Base-by-base conservation (phyloP, 2,888 invertebrate genomes). In the Thecocarcelia acutangulata region DNA sequence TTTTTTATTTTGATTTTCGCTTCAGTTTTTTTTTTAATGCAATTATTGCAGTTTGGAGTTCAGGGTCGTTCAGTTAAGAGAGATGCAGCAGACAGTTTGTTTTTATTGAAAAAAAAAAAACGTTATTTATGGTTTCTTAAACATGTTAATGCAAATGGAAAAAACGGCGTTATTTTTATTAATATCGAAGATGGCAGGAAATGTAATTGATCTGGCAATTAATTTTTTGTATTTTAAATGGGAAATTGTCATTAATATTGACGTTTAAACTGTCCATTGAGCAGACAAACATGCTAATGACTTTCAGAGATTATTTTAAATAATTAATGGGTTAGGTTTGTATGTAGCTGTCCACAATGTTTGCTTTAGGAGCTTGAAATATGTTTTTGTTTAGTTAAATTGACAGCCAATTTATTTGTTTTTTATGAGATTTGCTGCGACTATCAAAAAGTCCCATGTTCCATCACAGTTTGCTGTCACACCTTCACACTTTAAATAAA, bases 1-100 rank as follows among this genome's bases (percentile, higher is more conserved):
- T 28, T 28, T 58, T 46, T 52, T 54, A 28, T 28, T 28, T 24
- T 37, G 11, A 19, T 54, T 56, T 54, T 54, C 15, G 50, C 37
- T 63, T 73, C 21, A 64, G 6, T 46, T 28, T 5, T 50, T 28
- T 19, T 21, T 63, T 44, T 44, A 8, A 42, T 19, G 28, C 0
- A 17, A 6, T 50, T 52, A 50, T 9, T 40, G 59, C 15, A 58
- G 48, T 28, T 64, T 40, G 54, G 58, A 46, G 80, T 80, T 80
- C 80, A 80, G 75, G 80, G 80, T 28, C 80, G 80, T 75, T 75
- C 70, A 80, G 61, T 37, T 44, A 44, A n/a, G 1, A n/a, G 33
- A 44, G n/a, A 9, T 54, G 19, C 3, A 63, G 56, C 17, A 64
- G 46, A 48, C 63, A 63, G 52, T 42, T 66, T 42, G 24, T 21